Conservation (phyloP, 2,797 vertebrate species). For the Anguilla anguilla region DNA sequence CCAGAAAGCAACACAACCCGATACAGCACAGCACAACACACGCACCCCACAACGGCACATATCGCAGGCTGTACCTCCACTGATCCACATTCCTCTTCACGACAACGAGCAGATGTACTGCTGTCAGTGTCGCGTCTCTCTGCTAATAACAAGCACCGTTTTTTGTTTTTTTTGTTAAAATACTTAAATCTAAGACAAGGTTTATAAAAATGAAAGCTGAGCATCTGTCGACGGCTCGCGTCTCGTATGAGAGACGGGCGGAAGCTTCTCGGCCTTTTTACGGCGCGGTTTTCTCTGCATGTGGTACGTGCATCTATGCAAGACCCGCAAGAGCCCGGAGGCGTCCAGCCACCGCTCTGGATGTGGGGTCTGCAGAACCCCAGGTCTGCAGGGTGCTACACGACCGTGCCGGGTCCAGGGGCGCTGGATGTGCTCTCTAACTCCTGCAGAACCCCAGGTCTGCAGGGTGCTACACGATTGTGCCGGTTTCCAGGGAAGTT, state of each 20-base stretch:
- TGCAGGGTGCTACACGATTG: not conserved
- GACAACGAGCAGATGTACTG: not conserved
- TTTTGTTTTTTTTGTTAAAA: not conserved
- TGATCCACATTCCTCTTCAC: not conserved
- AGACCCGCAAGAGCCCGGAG: conserved; percentile 52
- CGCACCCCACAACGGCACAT: not conserved
- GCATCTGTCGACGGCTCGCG: not conserved
- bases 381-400: not conserved
- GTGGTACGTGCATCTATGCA: conserved; percentile 58
- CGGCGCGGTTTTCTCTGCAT: not conserved
- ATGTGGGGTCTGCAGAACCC: not conserved
- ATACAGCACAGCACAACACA: not conserved
- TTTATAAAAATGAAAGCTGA: not conserved
- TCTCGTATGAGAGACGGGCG: not conserved
- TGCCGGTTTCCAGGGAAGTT: not conserved
- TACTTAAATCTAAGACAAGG: not conserved
- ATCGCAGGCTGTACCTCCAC: not conserved
- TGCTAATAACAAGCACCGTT: not conserved
- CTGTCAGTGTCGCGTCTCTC: not conserved
- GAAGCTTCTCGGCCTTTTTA: not conserved
- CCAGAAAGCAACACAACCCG: not conserved
- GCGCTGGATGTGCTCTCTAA: not conserved
- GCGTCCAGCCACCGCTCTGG: conserved; percentile 26
- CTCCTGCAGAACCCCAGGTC: not conserved
- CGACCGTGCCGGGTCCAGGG: not conserved